Conservation (phyloP, 1,140 invertebrate species). For the Lordiphosa clarofinis region DNA sequence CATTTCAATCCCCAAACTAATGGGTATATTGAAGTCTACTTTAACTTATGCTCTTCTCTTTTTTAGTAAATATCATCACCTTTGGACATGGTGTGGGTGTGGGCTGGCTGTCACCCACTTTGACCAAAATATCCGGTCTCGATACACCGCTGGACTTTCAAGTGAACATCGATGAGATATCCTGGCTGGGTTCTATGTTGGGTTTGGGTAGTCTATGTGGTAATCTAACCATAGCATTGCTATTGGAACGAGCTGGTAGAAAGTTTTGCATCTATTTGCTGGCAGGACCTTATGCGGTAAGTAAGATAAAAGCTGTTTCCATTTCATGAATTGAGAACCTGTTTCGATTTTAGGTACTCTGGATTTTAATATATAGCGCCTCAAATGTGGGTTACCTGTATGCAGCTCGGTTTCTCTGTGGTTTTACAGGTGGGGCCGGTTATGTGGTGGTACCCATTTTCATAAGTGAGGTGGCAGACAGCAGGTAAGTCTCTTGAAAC, state of each 20-base stretch:
- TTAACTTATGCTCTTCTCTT: too few relatives aligned
- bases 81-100: slow-evolving; percentile 80
- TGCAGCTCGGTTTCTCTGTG: slow-evolving; percentile 77
- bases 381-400: slow-evolving; percentile 68
- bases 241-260: slow-evolving; percentile 79
- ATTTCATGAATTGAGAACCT: too few relatives aligned
- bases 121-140: slow-evolving; percentile 46
- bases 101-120: slow-evolving; percentile 80
- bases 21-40: too few relatives aligned
- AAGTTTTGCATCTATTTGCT: slow-evolving; percentile 79
- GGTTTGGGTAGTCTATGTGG: slow-evolving; percentile 68
- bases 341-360: slow-evolving; percentile 42
- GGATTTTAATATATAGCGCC: slow-evolving; percentile 77
- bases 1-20: too few relatives aligned
- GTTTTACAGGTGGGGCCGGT: slow-evolving; percentile 77
- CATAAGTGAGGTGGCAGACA: slow-evolving; percentile 79
- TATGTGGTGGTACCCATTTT: slow-evolving; percentile 79
- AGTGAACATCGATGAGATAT: slow-evolving; percentile 62
- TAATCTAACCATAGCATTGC: slow-evolving; percentile 67
- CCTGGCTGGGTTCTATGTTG: slow-evolving; percentile 75
- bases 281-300: slow-evolving; percentile 74
- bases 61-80: slow-evolving; percentile 79
- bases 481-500: slow-evolving; percentile 18
- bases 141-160: slow-evolving; percentile 55
- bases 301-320: slow-evolving; percentile 1